Base-by-base conservation (phyloP, 2,888 invertebrate species). In the Lapara coniferarum region DNA sequence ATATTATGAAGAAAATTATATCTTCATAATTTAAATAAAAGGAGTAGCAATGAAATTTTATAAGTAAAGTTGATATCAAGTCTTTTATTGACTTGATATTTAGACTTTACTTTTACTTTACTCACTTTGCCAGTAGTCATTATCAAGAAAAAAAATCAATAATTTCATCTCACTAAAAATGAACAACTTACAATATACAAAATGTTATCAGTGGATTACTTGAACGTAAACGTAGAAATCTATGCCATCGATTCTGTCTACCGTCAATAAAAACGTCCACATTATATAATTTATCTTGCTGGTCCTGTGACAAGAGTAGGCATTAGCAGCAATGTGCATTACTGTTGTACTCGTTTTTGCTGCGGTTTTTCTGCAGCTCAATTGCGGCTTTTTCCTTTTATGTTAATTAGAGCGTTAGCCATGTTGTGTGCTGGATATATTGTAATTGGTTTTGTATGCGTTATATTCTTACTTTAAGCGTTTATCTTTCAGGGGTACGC, bases 271-370 rank as follows among this genome's bases (percentile, higher is more conserved):
- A 55, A 55, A 55, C 10, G 19, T 19, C 55, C 1, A 55, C 55
- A 19, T 55, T 12, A 55, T 55, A 55, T 19, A 49, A 63, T 63
- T 63, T 49, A 63, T 63, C 63, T 63, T 49, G 49, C 46, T 49
- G 19, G 16, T 63, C 16, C 19, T 16, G 44, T 46, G 46, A 63
- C 63, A 63, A 63, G 49, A 63, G 19, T 44, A 10, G 5, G 8
- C 63, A 63, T 63, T 63, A 63, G 63, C 49, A 49, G 13, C 13
- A 49, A 19, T 49, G 63, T 63, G 63, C 63, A 63, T 49, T 63
- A 49, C 46, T 56, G 56, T 56, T 19, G 46, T 63, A 1, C 13
- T 19, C 12, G 7, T 63, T 63, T 55, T 63, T 63, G 46, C 49
- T 63, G 63, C 46, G 49, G 63, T 63, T 63, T 59, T 63, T 63